A percentile compares a stretch with the other conserved stretches of the same genome.
Evolutionary conservation across 2,113 vertebrate genomes (phyloP).

Genomic region (Neolamprologus brichardi): DNA sequence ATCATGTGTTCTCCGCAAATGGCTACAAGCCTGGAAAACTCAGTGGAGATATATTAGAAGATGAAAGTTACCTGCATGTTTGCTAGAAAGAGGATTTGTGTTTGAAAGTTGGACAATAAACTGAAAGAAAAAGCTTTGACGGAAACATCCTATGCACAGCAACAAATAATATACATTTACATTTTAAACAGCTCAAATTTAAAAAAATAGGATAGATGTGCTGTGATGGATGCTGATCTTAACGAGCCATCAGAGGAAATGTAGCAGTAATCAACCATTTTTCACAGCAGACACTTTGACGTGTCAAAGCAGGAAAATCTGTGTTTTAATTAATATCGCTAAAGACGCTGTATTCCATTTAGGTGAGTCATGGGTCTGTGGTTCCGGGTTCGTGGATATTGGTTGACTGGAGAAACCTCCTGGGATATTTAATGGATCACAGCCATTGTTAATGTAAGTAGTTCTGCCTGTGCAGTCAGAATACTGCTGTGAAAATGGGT

Average conservation of each 20-base stretch:
- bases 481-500: not conserved
- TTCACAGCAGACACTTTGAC: not conserved
- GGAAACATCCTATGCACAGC: not conserved
- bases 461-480: not conserved
- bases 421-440: not conserved
- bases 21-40: not conserved
- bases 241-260: not conserved
- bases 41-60: not conserved
- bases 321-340: not conserved
- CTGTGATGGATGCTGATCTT: not conserved
- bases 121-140: not conserved
- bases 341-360: not conserved
- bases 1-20: not conserved
- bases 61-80: not conserved
- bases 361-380: not conserved
- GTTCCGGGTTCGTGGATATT: too few relatives aligned
- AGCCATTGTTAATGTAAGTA: not conserved
- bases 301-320: not conserved
- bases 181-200: not conserved
- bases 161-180: not conserved
- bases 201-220: not conserved
- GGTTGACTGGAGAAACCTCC: not conserved
- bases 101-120: not conserved
- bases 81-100: not conserved
- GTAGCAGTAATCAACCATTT: not conserved